These are phyloP conservation scores for Zoroaster sp. DNA, from an alignment of 53 echinoderm and acorn worm species.

Conservation along the genomic window DNA sequence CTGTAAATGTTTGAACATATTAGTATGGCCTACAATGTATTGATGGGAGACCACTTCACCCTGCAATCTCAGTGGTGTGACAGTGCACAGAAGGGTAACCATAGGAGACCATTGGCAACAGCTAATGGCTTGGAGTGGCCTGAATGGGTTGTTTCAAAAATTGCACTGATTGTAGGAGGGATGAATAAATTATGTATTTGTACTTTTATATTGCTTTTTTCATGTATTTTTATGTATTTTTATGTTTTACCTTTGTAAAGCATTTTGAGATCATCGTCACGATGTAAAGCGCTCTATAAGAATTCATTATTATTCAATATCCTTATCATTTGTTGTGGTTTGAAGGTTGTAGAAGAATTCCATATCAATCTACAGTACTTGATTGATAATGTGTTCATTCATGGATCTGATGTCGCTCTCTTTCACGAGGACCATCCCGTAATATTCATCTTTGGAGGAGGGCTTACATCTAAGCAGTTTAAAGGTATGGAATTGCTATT, in stretches of 20 bases:
- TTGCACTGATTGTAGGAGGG: not conserved
- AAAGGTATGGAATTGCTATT: constrained; percentile 46
- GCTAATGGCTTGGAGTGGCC: too few species aligned
- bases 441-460: constrained; percentile 92
- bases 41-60: too few species aligned
- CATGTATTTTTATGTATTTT: not conserved
- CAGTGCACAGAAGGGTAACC: too few species aligned
- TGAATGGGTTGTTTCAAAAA: too few species aligned
- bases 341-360: constrained; percentile 69
- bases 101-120: too few species aligned
- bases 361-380: constrained; percentile 86
- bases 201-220: not conserved
- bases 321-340: not conserved
- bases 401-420: constrained; percentile 17
- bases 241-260: not conserved
- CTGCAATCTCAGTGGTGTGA: too few species aligned
- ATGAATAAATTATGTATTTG: not conserved
- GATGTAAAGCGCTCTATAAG: too few species aligned
- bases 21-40: too few species aligned
- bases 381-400: constrained; percentile 69
- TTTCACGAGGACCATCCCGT: constrained; percentile 75
- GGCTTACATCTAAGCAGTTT: constrained; percentile 72
- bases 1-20: too few species aligned
- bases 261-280: not conserved
- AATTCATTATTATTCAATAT: not conserved